Evolutionary conservation across 2,113 vertebrate species (phyloP).

Genomic region (Neolamprologus sp.): DNA sequence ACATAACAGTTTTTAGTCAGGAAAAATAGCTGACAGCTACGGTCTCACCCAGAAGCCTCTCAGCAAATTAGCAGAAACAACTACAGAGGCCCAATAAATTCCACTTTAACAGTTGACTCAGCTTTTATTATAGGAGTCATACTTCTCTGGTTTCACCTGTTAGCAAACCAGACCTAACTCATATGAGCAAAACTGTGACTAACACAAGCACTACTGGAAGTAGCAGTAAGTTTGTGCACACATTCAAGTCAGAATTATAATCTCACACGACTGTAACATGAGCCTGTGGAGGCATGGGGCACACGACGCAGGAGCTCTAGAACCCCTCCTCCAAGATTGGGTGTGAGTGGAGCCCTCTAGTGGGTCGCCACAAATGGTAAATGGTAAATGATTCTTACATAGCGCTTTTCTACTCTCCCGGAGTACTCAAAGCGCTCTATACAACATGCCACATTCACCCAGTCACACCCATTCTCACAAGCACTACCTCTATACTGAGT

Average conservation of each 20-base stretch:
- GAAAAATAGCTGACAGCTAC: neutral
- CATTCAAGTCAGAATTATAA: neutral
- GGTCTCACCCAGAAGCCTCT: neutral
- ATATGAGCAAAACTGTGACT: accelerated
- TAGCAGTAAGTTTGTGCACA: neutral
- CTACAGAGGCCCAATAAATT: neutral
- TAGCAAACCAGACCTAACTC: neutral
- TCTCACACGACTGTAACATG: neutral
- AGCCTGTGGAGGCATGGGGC: neutral
- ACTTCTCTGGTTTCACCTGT: neutral
- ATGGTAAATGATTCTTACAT: too few relatives aligned
- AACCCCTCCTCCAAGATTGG: neutral
- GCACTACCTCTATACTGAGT: too few relatives aligned
- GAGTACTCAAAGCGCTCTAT: too few relatives aligned
- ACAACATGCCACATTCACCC: too few relatives aligned
- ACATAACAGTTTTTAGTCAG: neutral
- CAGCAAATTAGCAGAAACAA: neutral
- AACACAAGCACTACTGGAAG: neutral
- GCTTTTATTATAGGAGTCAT: neutral
- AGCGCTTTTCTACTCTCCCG: too few relatives aligned
- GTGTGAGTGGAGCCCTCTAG: neutral
- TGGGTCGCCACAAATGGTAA: neutral
- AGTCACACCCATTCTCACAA: too few relatives aligned
- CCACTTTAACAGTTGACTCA: neutral
- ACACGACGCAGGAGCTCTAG: neutral